A percentile compares a stretch with the other conserved stretches of the same genome.
These are phyloP conservation scores for Phymastichus coffea DNA, from an alignment of 1,140 invertebrate species.

Conservation along the genomic window DNA sequence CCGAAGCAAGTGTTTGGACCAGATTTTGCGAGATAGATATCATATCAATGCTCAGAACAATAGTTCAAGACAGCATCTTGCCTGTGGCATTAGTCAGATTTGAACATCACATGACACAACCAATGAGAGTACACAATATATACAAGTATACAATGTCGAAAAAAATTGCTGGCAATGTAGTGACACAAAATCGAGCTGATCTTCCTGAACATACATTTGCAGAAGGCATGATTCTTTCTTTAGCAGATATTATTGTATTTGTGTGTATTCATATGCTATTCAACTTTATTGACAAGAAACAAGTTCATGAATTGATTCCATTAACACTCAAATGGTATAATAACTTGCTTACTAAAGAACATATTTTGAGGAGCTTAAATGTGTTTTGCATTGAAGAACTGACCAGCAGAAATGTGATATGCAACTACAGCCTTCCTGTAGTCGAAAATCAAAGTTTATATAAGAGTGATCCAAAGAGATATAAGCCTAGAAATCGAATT, in stretches of 20 bases:
- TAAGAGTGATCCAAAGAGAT: conserved; percentile 75
- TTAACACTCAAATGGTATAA: conserved; percentile 69
- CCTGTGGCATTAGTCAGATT: conserved; percentile 71
- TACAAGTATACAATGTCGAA: conserved; percentile 70
- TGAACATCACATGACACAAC: conserved; percentile 83
- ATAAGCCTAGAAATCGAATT: conserved; percentile 70
- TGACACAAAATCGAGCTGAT: conserved; percentile 27
- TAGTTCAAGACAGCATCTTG: conserved; percentile 42
- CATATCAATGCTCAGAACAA: conserved; percentile 53
- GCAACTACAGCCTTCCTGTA: conserved; percentile 38
- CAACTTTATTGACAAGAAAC: conserved; percentile 51
- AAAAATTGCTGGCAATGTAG: conserved; percentile 43
- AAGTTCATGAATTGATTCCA: conserved; percentile 62
- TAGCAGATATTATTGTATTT: conserved; percentile 82
- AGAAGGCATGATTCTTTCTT: conserved; percentile 79
- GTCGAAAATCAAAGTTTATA: conserved; percentile 67
- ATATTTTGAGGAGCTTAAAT: conserved; percentile 42
- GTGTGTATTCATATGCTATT: conserved; percentile 71
- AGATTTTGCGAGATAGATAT: conserved; percentile 89
- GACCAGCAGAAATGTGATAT: neutral
- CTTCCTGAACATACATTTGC: conserved; percentile 70
- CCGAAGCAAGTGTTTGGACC: conserved; percentile 87
- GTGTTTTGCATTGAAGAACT: conserved; percentile 28
- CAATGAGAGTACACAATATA: conserved; percentile 83
- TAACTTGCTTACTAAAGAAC: conserved; percentile 50